These are phyloP conservation scores for Blastobasis adustella DNA, from an alignment of 2,888 invertebrate genomes.

Conservation along the genomic window DNA sequence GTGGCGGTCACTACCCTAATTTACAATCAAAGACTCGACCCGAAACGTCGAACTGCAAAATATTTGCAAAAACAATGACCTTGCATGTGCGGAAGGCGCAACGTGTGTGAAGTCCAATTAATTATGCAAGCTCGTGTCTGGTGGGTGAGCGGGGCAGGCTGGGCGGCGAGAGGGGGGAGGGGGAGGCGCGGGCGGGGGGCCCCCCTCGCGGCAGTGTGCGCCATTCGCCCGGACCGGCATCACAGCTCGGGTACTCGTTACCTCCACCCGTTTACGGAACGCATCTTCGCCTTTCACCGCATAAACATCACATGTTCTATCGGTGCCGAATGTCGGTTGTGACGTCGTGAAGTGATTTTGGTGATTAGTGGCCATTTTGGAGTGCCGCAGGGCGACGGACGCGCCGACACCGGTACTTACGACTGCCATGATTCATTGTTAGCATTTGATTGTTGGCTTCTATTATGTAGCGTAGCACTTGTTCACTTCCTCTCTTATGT, in stretches of 20 bases:
- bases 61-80: conserved; percentile 50
- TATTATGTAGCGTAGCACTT: conserved; percentile 16
- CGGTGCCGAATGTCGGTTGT: conserved; percentile 49
- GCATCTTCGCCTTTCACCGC: conserved; percentile 68
- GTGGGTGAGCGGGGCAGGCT: conserved; percentile 32
- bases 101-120: conserved; percentile 60
- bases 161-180: conserved; percentile 19
- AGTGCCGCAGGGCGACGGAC: conserved; percentile 33
- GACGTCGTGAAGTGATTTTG: conserved; percentile 66
- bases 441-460: conserved; percentile 50
- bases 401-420: conserved; percentile 45
- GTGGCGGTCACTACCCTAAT: too few relatives aligned
- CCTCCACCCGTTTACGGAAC: conserved; percentile 58
- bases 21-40: conserved; percentile 6
- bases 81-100: conserved; percentile 59
- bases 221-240: conserved; percentile 65
- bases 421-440: conserved; percentile 42
- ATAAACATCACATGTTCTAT: conserved; percentile 51
- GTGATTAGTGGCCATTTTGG: conserved; percentile 63
- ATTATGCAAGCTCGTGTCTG: conserved; percentile 68
- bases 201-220: conserved; percentile 61
- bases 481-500: conserved; percentile 7
- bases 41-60: neutral
- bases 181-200: conserved; percentile 21
- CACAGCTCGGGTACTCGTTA: conserved; percentile 59